Base-by-base conservation (phyloP, 2,888 invertebrate genomes). In the Eupithecia insigniata region DNA sequence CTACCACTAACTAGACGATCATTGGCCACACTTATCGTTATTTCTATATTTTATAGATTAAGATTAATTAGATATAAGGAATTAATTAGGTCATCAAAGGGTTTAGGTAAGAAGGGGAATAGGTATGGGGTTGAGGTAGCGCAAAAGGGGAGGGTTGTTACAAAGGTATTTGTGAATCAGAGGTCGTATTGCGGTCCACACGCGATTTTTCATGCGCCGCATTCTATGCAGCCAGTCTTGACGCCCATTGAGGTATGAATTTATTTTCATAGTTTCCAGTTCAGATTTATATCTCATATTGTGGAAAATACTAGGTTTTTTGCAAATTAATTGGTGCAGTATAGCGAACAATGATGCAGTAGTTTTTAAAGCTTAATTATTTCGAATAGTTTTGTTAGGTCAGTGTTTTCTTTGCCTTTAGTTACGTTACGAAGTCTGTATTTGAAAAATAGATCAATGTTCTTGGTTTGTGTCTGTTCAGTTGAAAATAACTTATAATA, bases 211-310 rank as follows among this genome's bases (percentile, higher is more conserved):
- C 70, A 69, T 69, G 70, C 76, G 55, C 67, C 67, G 70, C 46
- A 46, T 72, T 73, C 70, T 71, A 61, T 72, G 76, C 72, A 72
- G 75, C 71, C 71, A 70, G 70, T 43, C 61, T 58, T 67, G 75
- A 74, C 74, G 70, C 55, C 66, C 72, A 75, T 78, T 76, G 75
- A 74, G 66, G 58, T 66, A 65, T 14, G 69, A 65, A 75, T 78
- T 76, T 75, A 78, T 78, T 75, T 70, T 43, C 64, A 71, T 72
- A 69, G 70, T 70, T 70, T 68, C 46, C n/a, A 34, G 51, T 22
- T 7, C 26, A 43, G 71, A 74, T 74, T 71, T 74, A 74, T 70
- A 68, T 74, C 28, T 60, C 34, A 43, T 65, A 60, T 60, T 70
- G 73, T 73, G 12, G 62, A 67, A 67, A 67, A 34, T 51, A 46